Conservation (phyloP, 2,888 invertebrate species). For the Coronaproctus castanopsis region DNA sequence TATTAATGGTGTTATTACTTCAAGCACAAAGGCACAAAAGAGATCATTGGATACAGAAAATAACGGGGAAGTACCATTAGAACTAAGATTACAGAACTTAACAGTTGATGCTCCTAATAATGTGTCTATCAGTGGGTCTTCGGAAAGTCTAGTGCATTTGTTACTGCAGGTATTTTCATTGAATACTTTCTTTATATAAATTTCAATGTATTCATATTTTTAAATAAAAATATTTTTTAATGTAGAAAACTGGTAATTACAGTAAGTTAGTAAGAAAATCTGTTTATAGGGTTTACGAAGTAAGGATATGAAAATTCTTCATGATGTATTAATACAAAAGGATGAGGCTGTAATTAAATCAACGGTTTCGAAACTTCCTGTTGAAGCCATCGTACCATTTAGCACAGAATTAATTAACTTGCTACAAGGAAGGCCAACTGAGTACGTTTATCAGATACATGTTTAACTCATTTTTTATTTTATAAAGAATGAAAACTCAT, state of each 20-base stretch:
- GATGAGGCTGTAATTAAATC: slow-evolving; percentile 46
- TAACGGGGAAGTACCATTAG: slow-evolving; percentile 48
- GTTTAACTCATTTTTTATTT: too few relatives aligned
- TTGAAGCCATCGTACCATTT: slow-evolving; percentile 49
- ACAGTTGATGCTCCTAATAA: slow-evolving; percentile 36
- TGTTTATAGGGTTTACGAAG: slow-evolving; percentile 75
- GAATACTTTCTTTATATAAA: too few relatives aligned
- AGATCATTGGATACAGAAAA: neutral
- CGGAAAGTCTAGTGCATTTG: slow-evolving; percentile 39
- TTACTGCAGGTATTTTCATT: slow-evolving; percentile 28
- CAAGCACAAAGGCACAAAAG: slow-evolving; percentile 6
- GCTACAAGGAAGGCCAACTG: slow-evolving; percentile 43
- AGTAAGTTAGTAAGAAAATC: too few relatives aligned
- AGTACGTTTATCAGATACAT: slow-evolving; percentile 42
- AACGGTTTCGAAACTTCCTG: slow-evolving; percentile 53
- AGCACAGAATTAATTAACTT: slow-evolving; percentile 44
- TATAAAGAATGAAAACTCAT: too few relatives aligned
- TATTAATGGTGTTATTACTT: slow-evolving; percentile 4
- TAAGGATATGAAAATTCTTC: slow-evolving; percentile 50
- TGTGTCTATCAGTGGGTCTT: slow-evolving; percentile 33
- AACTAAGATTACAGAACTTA: slow-evolving; percentile 59
- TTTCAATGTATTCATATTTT: too few relatives aligned
- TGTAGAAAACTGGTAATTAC: too few relatives aligned
- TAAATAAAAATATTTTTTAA: too few relatives aligned
- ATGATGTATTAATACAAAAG: slow-evolving; percentile 45